These are phyloP conservation scores for Holotrichia oblita DNA, from an alignment of 1,140 invertebrate species.

Conservation along the genomic window DNA sequence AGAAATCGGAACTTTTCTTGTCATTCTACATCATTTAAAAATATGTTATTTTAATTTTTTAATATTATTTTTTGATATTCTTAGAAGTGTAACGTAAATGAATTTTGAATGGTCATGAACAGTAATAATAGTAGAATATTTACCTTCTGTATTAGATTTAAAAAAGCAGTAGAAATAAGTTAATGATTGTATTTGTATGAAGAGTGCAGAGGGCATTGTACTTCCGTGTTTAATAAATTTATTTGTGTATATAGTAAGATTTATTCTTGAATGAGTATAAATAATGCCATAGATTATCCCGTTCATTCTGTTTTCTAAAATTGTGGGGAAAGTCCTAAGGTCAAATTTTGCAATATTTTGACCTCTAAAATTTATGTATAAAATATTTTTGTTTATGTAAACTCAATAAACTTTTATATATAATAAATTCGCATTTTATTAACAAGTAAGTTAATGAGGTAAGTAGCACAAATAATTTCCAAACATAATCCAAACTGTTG, in stretches of 20 bases:
- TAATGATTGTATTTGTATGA: constrained; percentile 40
- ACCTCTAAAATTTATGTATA: constrained; percentile 36
- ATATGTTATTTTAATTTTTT: constrained; percentile 33
- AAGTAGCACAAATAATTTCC: neutral
- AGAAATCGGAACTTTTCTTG: constrained; percentile 4
- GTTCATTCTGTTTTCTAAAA: constrained; percentile 5
- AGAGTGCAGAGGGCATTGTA: constrained; percentile 40
- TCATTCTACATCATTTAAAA: constrained; percentile 30
- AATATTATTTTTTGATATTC: constrained; percentile 40
- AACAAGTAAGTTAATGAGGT: neutral
- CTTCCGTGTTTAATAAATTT: constrained; percentile 41
- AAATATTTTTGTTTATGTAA: constrained; percentile 32
- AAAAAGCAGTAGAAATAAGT: constrained; percentile 37
- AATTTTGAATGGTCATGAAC: constrained; percentile 36
- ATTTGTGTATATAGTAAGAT: constrained; percentile 40
- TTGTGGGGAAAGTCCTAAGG: neutral
- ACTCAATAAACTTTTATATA: constrained; percentile 35
- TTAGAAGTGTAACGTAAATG: constrained; percentile 37
- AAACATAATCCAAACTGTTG: too few relatives aligned
- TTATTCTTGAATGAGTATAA: constrained; percentile 31
- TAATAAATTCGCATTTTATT: neutral
- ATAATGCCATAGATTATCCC: constrained; percentile 20
- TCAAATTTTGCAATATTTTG: neutral
- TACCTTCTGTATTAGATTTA: constrained; percentile 40
- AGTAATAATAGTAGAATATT: constrained; percentile 20